Conservation (phyloP, 1,140 invertebrate genomes). For the Drosophila nigrodunni region DNA sequence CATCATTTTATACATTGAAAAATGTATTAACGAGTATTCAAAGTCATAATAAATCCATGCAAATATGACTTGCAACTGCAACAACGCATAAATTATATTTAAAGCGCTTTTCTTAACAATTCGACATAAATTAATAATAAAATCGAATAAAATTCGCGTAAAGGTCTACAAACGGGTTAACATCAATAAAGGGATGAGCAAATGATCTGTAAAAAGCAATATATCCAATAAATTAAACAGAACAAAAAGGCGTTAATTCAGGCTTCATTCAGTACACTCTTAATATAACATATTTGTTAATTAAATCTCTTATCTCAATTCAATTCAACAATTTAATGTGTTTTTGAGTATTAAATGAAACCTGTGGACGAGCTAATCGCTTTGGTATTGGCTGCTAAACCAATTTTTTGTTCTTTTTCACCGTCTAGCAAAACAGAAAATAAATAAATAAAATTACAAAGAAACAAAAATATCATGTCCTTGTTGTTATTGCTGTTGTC, state of each 20-base stretch:
- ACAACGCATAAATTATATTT: conserved; percentile 61
- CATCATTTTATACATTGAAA: conserved; percentile 66
- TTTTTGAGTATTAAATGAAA: not conserved
- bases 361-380: conserved; percentile 4
- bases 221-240: conserved; percentile 21
- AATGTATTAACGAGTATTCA: conserved; percentile 62
- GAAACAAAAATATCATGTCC: conserved; percentile 2
- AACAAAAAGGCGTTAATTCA: not conserved
- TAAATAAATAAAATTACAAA: not conserved
- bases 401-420: conserved; percentile 5
- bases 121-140: conserved; percentile 43
- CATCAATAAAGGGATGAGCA: conserved; percentile 48
- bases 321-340: not conserved
- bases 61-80: conserved; percentile 46
- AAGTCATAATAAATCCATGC: conserved; percentile 71
- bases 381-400: conserved; percentile 4
- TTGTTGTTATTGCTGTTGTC: conserved; percentile 1
- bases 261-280: too few relatives aligned
- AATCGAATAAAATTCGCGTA: conserved; percentile 4
- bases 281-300: not conserved
- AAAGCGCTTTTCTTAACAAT: conserved; percentile 45
- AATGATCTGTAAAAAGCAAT: conserved; percentile 64
- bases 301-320: not conserved
- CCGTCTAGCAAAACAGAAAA: conserved; percentile 1
- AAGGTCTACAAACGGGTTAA: conserved; percentile 52